A percentile compares a stretch with the other conserved stretches of the same genome.
Conservation (phyloP, 2,113 vertebrate species). For the Pavo muticus region DNA sequence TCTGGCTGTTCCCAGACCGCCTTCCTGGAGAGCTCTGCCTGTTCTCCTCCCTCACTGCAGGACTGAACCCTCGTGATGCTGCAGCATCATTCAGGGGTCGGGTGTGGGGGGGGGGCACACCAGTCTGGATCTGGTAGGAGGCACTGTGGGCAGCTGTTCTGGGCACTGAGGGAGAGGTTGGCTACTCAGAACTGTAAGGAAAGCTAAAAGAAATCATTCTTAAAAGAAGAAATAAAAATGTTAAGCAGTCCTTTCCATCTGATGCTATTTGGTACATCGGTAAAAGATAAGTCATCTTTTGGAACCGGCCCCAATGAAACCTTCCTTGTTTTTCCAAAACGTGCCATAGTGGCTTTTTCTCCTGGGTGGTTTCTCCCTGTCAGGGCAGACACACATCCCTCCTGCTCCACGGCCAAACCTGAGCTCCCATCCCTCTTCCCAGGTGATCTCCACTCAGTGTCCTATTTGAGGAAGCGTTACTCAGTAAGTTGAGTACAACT, state of each 20-base stretch:
- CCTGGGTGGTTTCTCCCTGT: neutral
- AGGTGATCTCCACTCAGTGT: neutral
- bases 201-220: neutral
- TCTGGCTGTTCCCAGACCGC: neutral
- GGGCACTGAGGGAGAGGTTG: neutral
- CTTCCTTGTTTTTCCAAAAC: neutral
- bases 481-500: slow-evolving; percentile 4
- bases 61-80: neutral
- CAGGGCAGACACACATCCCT: neutral
- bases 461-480: slow-evolving; percentile 17
- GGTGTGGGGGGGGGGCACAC: neutral
- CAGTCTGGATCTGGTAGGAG: neutral
- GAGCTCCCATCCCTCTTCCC: neutral
- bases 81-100: neutral
- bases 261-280: neutral
- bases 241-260: neutral
- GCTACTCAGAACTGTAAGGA: neutral
- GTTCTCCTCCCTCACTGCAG: neutral
- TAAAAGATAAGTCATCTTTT: slow-evolving; percentile 37
- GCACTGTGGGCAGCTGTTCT: neutral
- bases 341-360: neutral
- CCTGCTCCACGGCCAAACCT: neutral
- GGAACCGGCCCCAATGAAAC: slow-evolving; percentile 13
- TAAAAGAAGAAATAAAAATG: neutral
- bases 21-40: neutral